Evolutionary conservation across 2,797 vertebrate genomes (phyloP).

Genomic region (Sebastiscus tertius): DNA sequence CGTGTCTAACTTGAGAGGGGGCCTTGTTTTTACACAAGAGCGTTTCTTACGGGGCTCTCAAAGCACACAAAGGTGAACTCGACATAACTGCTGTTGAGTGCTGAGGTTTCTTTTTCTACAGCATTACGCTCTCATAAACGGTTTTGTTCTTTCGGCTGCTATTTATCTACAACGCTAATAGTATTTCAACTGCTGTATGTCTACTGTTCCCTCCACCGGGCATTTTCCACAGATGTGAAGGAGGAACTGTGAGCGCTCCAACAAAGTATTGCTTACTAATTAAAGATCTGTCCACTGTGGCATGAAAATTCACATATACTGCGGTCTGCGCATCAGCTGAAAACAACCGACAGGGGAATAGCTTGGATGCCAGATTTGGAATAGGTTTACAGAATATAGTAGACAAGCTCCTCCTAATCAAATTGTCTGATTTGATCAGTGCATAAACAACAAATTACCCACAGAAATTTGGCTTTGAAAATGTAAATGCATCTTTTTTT

Average conservation of each 20-base stretch:
- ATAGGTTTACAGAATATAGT: conserved; percentile 58
- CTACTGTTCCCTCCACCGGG: conserved; percentile 52
- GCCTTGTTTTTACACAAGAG: conserved; percentile 46
- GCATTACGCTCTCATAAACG: conserved; percentile 39
- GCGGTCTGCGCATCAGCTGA: conserved; percentile 55
- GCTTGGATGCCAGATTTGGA: conserved; percentile 55
- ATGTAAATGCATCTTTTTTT: conserved; percentile 44
- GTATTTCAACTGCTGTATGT: conserved; percentile 51
- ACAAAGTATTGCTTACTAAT: conserved; percentile 72
- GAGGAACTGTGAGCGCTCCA: conserved; percentile 58
- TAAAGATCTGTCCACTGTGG: conserved; percentile 71
- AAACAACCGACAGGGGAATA: conserved; percentile 59
- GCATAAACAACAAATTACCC: conserved; percentile 59
- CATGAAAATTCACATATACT: conserved; percentile 54
- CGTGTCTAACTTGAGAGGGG: conserved; percentile 54
- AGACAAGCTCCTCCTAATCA: conserved; percentile 59
- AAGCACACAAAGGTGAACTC: conserved; percentile 43
- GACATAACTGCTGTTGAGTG: conserved; percentile 27
- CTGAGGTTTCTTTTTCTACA: conserved; percentile 48
- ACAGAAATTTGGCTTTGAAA: conserved; percentile 51
- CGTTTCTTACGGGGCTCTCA: conserved; percentile 37
- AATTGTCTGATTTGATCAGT: conserved; percentile 64
- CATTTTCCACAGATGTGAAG: conserved; percentile 61
- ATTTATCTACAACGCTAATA: conserved; percentile 55
- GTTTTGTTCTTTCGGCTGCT: conserved; percentile 53